Percentiles rank a stretch among this genome's conserved stretches.
These are phyloP conservation scores for Buceros bicornis DNA, from an alignment of 2,797 vertebrate species.

Conservation along the genomic window DNA sequence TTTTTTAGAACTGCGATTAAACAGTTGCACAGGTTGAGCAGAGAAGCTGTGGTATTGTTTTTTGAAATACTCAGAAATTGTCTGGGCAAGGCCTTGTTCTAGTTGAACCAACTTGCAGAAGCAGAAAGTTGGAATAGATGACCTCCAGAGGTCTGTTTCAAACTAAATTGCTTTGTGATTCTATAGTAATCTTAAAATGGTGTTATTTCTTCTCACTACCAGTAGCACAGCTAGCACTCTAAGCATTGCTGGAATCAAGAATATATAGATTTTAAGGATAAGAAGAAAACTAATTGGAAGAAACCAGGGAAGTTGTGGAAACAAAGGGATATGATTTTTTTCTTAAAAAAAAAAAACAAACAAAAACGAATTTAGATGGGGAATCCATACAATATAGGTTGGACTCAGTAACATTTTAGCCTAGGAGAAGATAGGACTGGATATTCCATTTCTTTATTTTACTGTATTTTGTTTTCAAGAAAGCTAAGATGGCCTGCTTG, in stretches of 20 bases:
- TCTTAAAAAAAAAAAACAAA: neutral
- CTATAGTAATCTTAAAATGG: neutral
- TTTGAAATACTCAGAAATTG: neutral
- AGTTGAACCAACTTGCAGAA: neutral
- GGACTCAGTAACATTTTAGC: neutral
- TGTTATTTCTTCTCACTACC: neutral
- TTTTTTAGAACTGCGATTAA: neutral
- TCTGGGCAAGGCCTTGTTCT: neutral
- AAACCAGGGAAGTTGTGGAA: neutral
- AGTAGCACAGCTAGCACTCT: neutral
- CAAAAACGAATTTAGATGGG: neutral
- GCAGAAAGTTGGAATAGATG: neutral
- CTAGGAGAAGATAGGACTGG: neutral
- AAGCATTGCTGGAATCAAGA: neutral
- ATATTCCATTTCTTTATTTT: neutral
- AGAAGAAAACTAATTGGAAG: neutral
- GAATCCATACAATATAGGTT: neutral
- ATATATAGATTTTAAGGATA: neutral
- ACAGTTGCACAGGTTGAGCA: neutral
- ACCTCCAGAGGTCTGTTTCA: neutral
- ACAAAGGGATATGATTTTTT: neutral
- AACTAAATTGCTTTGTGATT: neutral
- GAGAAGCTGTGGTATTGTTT: neutral
- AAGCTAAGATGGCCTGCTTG: neutral
- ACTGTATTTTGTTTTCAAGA: neutral